Evolutionary conservation across 2,797 vertebrate genomes (phyloP).

Genomic region (Taenioides sp.): DNA sequence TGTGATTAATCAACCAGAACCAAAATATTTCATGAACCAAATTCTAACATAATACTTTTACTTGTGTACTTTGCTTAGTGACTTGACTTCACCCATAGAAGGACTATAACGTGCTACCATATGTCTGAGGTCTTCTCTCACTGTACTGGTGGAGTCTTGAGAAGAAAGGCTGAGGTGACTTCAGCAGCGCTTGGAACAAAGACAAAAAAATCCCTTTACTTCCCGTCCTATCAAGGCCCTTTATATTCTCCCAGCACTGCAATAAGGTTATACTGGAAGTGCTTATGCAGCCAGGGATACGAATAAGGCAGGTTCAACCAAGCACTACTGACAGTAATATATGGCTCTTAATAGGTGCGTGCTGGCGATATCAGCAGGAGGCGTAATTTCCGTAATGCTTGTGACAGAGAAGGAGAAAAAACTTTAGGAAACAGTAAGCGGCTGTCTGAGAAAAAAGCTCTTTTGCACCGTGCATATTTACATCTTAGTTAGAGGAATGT

Average conservation of each 20-base stretch:
- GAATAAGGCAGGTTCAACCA: constrained; percentile 68
- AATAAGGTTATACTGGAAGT: constrained; percentile 61
- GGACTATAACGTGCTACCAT: constrained; percentile 49
- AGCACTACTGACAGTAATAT: constrained; percentile 73
- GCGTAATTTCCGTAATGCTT: constrained; percentile 70
- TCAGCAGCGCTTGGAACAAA: constrained; percentile 44
- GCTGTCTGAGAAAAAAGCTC: constrained; percentile 69
- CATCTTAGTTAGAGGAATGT: constrained; percentile 69
- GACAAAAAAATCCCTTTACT: constrained; percentile 60
- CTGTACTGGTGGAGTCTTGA: constrained; percentile 59
- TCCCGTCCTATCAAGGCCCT: constrained; percentile 58
- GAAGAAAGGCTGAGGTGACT: constrained; percentile 53
- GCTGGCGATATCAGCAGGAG: constrained; percentile 70
- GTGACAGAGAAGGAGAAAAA: constrained; percentile 55
- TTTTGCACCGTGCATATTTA: constrained; percentile 71
- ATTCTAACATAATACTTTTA: too few species aligned
- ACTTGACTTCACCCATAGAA: constrained; percentile 63
- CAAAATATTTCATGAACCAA: too few species aligned
- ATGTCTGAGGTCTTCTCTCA: constrained; percentile 61
- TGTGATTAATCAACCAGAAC: too few species aligned
- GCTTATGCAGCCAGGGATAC: constrained; percentile 58
- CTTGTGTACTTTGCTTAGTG: constrained; percentile 29
- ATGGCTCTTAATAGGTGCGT: constrained; percentile 75
- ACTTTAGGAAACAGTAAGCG: constrained; percentile 69
- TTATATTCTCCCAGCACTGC: constrained; percentile 60